Evolutionary conservation across 2,113 vertebrate species (phyloP).

Genomic region (Sorex fumeus): DNA sequence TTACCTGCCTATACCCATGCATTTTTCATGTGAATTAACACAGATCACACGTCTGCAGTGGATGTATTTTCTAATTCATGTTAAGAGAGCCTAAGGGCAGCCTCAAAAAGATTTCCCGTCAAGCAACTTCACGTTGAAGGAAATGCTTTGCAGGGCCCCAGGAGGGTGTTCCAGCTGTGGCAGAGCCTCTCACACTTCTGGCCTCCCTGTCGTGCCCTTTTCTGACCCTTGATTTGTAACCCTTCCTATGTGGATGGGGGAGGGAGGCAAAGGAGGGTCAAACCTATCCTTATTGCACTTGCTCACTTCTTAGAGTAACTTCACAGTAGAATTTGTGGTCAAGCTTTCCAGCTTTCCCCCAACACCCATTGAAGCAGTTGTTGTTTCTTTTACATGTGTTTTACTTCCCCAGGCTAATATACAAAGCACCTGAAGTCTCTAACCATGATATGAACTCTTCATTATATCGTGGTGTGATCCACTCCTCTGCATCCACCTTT

Average conservation of each 20-base stretch:
- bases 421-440: not conserved
- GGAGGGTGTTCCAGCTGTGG: not conserved
- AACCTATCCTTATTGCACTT: no score
- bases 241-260: no score
- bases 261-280: no score
- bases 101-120: not conserved
- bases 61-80: slow-evolving; percentile 32
- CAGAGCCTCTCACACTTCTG: not conserved
- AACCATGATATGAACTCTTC: not conserved
- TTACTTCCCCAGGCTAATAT: not conserved
- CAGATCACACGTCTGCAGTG: not conserved
- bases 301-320: not conserved
- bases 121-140: not conserved
- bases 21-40: not conserved
- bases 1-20: not conserved
- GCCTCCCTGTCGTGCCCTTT: not conserved
- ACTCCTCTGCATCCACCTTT: no score
- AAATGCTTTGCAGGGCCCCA: not conserved
- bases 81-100: not conserved
- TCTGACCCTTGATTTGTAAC: not conserved
- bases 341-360: not conserved
- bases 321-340: not conserved
- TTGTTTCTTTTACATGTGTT: slow-evolving; percentile 8
- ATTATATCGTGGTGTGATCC: no score
- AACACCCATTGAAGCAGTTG: not conserved